phyloP scores from a whole-genome alignment of 2,113 vertebrate species.

The Sorex fumeus region DNA sequence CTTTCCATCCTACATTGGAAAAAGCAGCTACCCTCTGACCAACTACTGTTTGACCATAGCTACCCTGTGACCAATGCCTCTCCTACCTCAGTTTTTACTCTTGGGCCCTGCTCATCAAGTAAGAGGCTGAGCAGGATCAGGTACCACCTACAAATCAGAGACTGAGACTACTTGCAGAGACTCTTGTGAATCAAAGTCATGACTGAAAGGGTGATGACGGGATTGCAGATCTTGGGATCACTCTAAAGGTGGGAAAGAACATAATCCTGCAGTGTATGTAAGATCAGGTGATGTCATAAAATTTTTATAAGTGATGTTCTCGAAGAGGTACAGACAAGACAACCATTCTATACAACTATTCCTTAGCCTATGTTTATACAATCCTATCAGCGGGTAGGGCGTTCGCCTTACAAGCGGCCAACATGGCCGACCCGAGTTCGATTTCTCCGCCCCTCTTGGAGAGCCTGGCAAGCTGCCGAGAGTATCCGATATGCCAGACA shows the following conservation, averaged over 20 bases:
- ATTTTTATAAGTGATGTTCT: slow-evolving; percentile 57
- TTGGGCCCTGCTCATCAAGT: background rate
- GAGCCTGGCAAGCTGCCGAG: no score
- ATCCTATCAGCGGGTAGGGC: no score
- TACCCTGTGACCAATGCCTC: background rate
- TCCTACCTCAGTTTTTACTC: slow-evolving; percentile 8
- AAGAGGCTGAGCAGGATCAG: slow-evolving; percentile 15
- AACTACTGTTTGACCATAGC: background rate
- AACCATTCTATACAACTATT: slow-evolving; percentile 68
- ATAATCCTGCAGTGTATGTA: background rate
- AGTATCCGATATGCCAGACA: no score
- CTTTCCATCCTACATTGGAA: no score
- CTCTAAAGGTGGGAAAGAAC: slow-evolving; percentile 57
- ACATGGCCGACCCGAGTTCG: no score
- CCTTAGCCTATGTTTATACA: slow-evolving; percentile 56
- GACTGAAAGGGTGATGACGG: slow-evolving; percentile 14
- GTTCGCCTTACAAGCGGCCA: no score
- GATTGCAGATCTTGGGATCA: slow-evolving; percentile 48
- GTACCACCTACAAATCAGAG: slow-evolving; percentile 38
- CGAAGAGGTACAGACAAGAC: slow-evolving; percentile 62
- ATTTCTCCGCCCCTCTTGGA: no score
- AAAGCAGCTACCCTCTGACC: no score
- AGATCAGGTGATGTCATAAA: slow-evolving; percentile 51
- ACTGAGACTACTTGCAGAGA: slow-evolving; percentile 45
- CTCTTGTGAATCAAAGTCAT: slow-evolving; percentile 54